Evolutionary conservation across 1,140 invertebrate genomes (phyloP), one percentile per base, ranked within the genome.

Genomic region (Andricus grossulariae): DNA sequence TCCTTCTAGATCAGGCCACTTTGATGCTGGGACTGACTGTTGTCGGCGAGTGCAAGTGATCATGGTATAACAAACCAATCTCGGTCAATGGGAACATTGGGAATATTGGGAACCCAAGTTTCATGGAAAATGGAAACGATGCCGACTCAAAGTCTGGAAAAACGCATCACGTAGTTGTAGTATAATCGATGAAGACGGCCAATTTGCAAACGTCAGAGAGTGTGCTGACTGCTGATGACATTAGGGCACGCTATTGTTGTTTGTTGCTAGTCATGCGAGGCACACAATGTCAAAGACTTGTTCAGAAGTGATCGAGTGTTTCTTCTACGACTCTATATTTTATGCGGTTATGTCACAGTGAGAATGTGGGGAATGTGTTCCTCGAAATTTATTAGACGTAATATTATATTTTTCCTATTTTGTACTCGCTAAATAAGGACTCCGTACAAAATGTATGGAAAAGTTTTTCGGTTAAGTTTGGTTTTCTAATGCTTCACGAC

Each of bases 31-130:
- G 13, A 39, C 15, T 66, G 13, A 32, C 21, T 66, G 60, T 45
- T 66, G 60, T 66, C 60, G 60, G 60, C 60, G 60, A 66, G 60
- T 66, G 60, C 60, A 66, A 66, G 60, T 66, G 60, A 66, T 66
- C 60, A 66, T 66, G 32, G 60, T 66, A 39, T 66, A 45, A 66
- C 60, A 66, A 66, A 66, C 60, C 60, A 66, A 66, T 66, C 60
- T 66, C n/a, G 25, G 15, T 66, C 25, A 66, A 66, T 66, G 16
- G 60, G 60, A 11, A 45, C 39, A 45, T 45, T 10, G 39, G 39
- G 39, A 45, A 45, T 11, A 32, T 32, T 32, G 25, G 25, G 8
- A 39, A 66, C 13, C 32, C 39, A 32, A n/a, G 39, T 66, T 66
- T 66, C 60, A 66, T 25, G 25, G 60, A 66, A 66, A 39, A 39